phyloP scores from a whole-genome alignment of 30 jellyfish, hydroid and myxozoan species.

The Hydra vulgaris region DNA sequence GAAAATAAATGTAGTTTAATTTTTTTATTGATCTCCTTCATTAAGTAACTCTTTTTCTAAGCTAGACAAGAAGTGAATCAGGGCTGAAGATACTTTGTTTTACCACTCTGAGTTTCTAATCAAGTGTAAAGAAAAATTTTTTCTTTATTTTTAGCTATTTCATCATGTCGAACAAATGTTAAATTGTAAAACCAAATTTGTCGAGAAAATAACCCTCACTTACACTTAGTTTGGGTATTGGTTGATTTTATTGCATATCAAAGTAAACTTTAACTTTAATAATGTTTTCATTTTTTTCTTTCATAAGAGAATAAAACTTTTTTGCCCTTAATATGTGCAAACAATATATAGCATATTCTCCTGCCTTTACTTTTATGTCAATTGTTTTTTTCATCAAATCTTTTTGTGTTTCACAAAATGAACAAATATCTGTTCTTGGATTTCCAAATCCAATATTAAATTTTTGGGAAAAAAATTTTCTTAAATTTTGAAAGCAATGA shows the following conservation, averaged over 20 bases:
- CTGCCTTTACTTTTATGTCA: not conserved
- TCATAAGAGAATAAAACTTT: too few relatives aligned
- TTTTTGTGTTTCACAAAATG: not conserved
- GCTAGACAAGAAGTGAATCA: not conserved
- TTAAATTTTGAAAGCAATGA: not conserved
- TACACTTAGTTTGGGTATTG: too few relatives aligned
- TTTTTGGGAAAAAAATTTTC: not conserved
- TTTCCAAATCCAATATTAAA: not conserved
- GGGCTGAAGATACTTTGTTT: not conserved
- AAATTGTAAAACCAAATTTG: not conserved
- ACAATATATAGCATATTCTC: not conserved
- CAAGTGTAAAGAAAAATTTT: not conserved
- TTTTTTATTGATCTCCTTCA: not conserved
- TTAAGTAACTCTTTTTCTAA: not conserved
- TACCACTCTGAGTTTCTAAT: not conserved
- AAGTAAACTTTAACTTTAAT: too few relatives aligned
- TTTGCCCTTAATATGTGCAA: not conserved
- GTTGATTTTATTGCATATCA: too few relatives aligned
- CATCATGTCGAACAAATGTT: not conserved
- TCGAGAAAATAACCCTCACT: too few relatives aligned
- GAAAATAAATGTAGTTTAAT: not conserved
- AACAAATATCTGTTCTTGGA: not conserved
- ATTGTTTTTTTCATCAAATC: not conserved
- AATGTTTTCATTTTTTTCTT: too few relatives aligned
- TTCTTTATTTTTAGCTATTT: not conserved